Evolutionary conservation across 2,888 invertebrate species (phyloP).

Genomic region (Microdon myrmicae): DNA sequence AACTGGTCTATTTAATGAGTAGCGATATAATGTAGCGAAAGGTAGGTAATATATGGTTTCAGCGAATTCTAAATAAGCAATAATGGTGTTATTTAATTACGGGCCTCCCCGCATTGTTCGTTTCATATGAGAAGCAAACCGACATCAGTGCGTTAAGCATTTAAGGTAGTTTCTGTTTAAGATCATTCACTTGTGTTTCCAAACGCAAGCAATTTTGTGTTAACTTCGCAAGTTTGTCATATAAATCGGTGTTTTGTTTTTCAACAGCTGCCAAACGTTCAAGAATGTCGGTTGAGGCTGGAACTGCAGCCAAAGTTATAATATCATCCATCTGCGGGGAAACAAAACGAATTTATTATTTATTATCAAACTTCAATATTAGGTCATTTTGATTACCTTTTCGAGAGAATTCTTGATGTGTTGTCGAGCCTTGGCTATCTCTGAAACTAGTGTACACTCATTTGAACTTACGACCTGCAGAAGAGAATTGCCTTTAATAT

Average conservation of each 20-base stretch:
- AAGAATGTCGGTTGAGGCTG: slow-evolving; percentile 69
- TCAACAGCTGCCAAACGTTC: slow-evolving; percentile 71
- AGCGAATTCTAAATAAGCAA: too few relatives aligned
- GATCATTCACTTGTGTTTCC: slow-evolving; percentile 60
- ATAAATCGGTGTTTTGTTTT: slow-evolving; percentile 70
- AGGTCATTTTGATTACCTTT: slow-evolving; percentile 72
- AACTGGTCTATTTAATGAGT: too few relatives aligned
- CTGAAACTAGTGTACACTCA: slow-evolving; percentile 77
- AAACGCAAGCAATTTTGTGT: slow-evolving; percentile 60
- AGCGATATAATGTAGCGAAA: too few relatives aligned
- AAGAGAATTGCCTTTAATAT: background rate
- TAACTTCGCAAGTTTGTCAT: slow-evolving; percentile 62
- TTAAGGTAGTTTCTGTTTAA: slow-evolving; percentile 57
- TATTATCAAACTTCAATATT: slow-evolving; percentile 9
- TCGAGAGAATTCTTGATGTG: slow-evolving; percentile 81
- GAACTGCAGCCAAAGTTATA: slow-evolving; percentile 69
- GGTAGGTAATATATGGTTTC: too few relatives aligned
- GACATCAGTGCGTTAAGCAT: too few relatives aligned
- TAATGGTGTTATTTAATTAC: too few relatives aligned
- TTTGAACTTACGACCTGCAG: slow-evolving; percentile 53
- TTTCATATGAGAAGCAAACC: too few relatives aligned
- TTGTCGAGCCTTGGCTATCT: slow-evolving; percentile 88
- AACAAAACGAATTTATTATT: slow-evolving; percentile 4
- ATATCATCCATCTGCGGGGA: slow-evolving; percentile 75
- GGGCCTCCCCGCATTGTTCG: too few relatives aligned